These are phyloP conservation scores for Falco rusticolus DNA, from an alignment of 2,797 vertebrate species.

Conservation along the genomic window DNA sequence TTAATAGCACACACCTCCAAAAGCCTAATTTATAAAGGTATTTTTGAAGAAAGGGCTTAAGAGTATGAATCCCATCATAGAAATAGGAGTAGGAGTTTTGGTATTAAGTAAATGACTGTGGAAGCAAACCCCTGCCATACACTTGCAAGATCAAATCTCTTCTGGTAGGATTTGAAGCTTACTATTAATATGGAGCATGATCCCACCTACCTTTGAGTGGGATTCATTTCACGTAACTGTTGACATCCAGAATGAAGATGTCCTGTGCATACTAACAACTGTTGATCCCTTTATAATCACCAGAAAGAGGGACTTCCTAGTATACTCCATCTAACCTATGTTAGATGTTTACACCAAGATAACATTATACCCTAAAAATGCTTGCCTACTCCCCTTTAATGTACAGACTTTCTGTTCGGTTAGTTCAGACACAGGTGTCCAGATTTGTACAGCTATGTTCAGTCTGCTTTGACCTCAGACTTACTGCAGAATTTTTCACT, in stretches of 20 bases:
- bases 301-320: background rate
- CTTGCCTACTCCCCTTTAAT: background rate
- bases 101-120: background rate
- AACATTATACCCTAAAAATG: background rate
- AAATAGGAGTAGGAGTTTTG: slow-evolving; percentile 1
- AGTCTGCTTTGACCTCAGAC: background rate
- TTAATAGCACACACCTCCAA: background rate
- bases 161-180: slow-evolving; percentile 19
- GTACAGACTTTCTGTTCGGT: background rate
- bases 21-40: background rate
- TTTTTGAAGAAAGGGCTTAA: background rate
- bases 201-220: slow-evolving; percentile 34
- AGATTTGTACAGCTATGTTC: background rate
- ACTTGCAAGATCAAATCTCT: background rate
- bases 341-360: background rate
- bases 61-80: background rate
- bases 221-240: background rate
- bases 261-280: background rate
- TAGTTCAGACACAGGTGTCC: background rate
- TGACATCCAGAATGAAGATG: background rate
- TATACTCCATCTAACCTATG: background rate
- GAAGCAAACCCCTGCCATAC: background rate
- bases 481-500: background rate
- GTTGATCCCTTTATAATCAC: background rate
- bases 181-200: slow-evolving; percentile 27